Evolutionary conservation across 2,888 invertebrate species (phyloP).

Genomic region (Sclerodermus sp.): DNA sequence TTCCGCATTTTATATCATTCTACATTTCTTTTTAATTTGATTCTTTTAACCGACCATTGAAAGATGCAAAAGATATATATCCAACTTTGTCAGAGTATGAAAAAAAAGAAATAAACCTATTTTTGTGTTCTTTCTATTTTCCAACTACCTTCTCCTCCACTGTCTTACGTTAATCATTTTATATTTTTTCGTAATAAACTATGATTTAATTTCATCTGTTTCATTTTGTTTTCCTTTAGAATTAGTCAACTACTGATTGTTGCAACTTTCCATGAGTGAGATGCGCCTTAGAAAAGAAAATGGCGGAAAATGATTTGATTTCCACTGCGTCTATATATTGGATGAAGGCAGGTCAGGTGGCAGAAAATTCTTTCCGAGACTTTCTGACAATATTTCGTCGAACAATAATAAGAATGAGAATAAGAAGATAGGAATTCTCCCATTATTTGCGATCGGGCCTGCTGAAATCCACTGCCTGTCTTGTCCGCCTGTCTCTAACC

Average conservation of each 20-base stretch:
- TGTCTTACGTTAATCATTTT: slow-evolving; percentile 2
- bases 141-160: slow-evolving; percentile 6
- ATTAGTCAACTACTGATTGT: slow-evolving; percentile 12
- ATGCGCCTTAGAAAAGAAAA: no score
- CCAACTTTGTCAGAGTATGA: background rate
- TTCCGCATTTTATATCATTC: background rate
- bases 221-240: slow-evolving; percentile 14
- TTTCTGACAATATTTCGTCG: no score
- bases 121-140: slow-evolving; percentile 42
- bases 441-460: background rate
- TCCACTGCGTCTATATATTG: no score
- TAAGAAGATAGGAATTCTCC: no score
- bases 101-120: slow-evolving; percentile 35
- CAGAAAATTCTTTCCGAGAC: no score
- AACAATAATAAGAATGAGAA: no score
- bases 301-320: no score
- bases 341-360: no score
- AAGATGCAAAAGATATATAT: background rate
- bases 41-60: background rate
- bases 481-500: slow-evolving; percentile 30
- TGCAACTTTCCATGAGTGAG: background rate
- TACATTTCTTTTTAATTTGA: background rate
- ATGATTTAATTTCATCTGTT: slow-evolving; percentile 14
- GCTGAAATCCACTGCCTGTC: slow-evolving; percentile 2
- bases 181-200: background rate